phyloP scores from a whole-genome alignment of 1,140 invertebrate species.

The Amphibalanus amphitrite region DNA sequence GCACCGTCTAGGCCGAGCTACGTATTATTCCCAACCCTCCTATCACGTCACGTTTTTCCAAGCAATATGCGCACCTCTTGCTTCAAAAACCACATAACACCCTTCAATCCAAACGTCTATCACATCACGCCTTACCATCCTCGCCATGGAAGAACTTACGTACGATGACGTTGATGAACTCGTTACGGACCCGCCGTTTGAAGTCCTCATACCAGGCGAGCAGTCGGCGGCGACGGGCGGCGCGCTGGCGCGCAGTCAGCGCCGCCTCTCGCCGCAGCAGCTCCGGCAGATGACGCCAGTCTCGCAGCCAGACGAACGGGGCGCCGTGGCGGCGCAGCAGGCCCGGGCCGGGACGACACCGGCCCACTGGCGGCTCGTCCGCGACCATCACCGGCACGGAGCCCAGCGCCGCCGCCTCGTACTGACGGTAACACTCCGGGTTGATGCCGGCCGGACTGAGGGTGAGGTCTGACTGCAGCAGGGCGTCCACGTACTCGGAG shows the following conservation, averaged over 20 bases:
- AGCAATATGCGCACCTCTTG: too few relatives aligned
- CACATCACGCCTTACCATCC: too few relatives aligned
- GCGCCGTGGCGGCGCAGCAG: conserved; percentile 34
- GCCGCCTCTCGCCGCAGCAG: conserved; percentile 27
- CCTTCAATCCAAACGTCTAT: too few relatives aligned
- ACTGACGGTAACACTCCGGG: conserved; percentile 39
- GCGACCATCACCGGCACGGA: conserved; percentile 39
- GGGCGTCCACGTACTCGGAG: conserved; percentile 29
- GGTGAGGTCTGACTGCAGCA: conserved; percentile 35
- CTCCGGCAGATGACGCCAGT: conserved; percentile 30
- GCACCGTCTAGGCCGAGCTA: too few relatives aligned
- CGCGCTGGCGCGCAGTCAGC: conserved; percentile 19
- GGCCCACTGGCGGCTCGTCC: conserved; percentile 30
- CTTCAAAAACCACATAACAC: too few relatives aligned
- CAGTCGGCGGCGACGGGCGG: conserved; percentile 11
- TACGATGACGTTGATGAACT: conserved; percentile 7
- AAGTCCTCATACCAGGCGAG: conserved; percentile 15
- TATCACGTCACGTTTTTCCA: too few relatives aligned
- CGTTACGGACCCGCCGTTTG: conserved; percentile 13
- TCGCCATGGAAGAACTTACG: neutral
- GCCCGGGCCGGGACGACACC: conserved; percentile 27
- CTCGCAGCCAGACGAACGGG: conserved; percentile 34
- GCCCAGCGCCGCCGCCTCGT: conserved; percentile 38
- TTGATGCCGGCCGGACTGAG: conserved; percentile 38
- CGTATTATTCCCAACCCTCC: too few relatives aligned